These are phyloP conservation scores for Botrylloides violaceus DNA, from an alignment of 23 tunicate species.

Conservation along the genomic window DNA sequence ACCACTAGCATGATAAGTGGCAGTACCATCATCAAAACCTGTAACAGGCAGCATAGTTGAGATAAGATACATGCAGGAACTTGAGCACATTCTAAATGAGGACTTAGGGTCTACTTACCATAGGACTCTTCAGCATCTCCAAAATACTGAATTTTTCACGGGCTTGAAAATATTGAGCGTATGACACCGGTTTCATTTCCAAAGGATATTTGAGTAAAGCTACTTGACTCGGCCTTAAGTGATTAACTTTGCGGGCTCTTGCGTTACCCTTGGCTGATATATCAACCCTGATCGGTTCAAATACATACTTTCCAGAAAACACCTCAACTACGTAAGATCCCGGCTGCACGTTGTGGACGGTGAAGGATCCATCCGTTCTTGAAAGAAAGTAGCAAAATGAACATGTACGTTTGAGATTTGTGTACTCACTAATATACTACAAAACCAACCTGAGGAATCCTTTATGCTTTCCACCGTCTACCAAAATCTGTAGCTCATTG, in stretches of 20 bases:
- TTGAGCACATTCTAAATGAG: not conserved
- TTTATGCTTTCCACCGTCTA: constrained; percentile 56
- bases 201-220: constrained; percentile 60
- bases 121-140: constrained; percentile 86
- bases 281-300: constrained; percentile 76
- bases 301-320: constrained; percentile 43
- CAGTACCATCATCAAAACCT: constrained; percentile 83
- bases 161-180: constrained; percentile 66
- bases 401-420: too few species aligned
- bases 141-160: constrained; percentile 87
- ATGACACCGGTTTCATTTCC: constrained; percentile 57
- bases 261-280: constrained; percentile 52
- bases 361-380: constrained; percentile 62
- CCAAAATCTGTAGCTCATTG: constrained; percentile 30
- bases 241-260: constrained; percentile 70
- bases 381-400: too few species aligned
- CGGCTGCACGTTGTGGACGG: constrained; percentile 58
- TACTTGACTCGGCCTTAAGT: constrained; percentile 55
- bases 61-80: too few species aligned
- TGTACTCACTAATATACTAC: too few species aligned
- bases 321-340: constrained; percentile 85
- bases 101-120: constrained; percentile 37
- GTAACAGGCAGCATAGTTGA: not conserved
- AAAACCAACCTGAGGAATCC: constrained; percentile 47
- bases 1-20: constrained; percentile 59